phyloP scores from a whole-genome alignment of 2,888 invertebrate genomes.

The Trichacis sp. region DNA sequence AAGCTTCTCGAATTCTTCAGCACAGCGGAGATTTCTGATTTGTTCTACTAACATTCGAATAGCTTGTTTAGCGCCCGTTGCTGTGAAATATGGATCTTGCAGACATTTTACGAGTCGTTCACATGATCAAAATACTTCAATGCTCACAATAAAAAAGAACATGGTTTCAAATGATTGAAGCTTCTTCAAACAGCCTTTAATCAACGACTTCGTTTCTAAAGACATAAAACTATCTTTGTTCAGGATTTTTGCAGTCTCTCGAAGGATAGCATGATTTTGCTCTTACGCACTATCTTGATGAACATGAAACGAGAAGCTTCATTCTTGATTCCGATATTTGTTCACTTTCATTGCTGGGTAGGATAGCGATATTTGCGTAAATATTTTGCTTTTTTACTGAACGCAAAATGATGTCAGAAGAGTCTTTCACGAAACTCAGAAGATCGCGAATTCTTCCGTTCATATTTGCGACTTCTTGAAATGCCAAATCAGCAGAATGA shows the following conservation, averaged over 20 bases:
- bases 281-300: conserved; percentile 1
- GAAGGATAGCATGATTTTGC: conserved; percentile 1
- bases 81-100: conserved; percentile 2
- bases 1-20: background rate
- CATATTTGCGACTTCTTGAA: conserved; percentile 4
- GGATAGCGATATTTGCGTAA: background rate
- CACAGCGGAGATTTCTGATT: background rate
- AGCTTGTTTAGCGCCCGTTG: background rate
- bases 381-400: background rate
- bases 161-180: conserved; percentile 1
- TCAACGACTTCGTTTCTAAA: background rate
- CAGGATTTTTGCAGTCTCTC: background rate
- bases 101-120: background rate
- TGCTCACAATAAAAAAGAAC: background rate
- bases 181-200: no score
- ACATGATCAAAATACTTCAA: conserved; percentile 3
- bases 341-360: background rate
- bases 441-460: background rate
- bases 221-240: background rate
- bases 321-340: no score
- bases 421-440: conserved; percentile 7
- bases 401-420: background rate
- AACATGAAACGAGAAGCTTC: background rate
- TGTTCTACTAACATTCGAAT: background rate
- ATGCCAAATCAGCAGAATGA: conserved; percentile 6